A percentile compares a stretch with the other conserved stretches of the same genome.
Evolutionary conservation across 2,113 vertebrate genomes (phyloP).

Genomic region (Ceratotherium simum): DNA sequence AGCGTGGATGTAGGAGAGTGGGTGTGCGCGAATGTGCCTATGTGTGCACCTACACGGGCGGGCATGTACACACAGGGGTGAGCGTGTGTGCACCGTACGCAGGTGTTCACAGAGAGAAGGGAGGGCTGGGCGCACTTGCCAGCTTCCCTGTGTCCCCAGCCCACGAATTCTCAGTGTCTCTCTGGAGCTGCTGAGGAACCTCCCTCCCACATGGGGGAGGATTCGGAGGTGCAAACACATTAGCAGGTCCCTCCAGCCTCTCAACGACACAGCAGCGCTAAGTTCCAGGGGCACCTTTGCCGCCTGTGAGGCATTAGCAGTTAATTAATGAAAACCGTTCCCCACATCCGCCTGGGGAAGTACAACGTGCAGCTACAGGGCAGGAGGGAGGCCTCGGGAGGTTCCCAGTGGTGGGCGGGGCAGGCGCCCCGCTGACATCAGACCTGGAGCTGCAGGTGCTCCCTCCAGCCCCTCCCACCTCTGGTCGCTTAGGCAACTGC

Average conservation of each 20-base stretch:
- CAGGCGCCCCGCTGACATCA: fast-evolving
- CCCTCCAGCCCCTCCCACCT: background rate
- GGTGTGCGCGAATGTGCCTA: fast-evolving
- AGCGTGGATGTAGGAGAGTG: no score
- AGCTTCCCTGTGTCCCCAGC: fast-evolving
- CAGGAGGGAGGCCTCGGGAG: background rate
- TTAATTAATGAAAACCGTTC: conserved; percentile 75
- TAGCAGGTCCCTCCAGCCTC: conserved; percentile 60
- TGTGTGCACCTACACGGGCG: fast-evolving
- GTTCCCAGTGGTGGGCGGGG: background rate
- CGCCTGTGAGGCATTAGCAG: conserved; percentile 74
- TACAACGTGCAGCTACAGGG: background rate
- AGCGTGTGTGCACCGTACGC: fast-evolving
- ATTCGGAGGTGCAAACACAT: conserved; percentile 61
- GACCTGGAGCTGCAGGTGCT: fast-evolving
- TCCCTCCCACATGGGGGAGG: conserved; percentile 7
- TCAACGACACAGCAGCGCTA: conserved; percentile 36
- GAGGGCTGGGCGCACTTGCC: fast-evolving
- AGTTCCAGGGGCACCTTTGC: conserved; percentile 12
- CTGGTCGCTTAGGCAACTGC: background rate
- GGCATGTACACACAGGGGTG: fast-evolving
- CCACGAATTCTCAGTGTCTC: fast-evolving
- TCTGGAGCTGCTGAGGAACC: background rate
- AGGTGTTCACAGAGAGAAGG: background rate
- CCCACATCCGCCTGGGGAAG: background rate